These are phyloP conservation scores for Pecten maximus DNA, from an alignment of 2,888 invertebrate species.

Conservation along the genomic window DNA sequence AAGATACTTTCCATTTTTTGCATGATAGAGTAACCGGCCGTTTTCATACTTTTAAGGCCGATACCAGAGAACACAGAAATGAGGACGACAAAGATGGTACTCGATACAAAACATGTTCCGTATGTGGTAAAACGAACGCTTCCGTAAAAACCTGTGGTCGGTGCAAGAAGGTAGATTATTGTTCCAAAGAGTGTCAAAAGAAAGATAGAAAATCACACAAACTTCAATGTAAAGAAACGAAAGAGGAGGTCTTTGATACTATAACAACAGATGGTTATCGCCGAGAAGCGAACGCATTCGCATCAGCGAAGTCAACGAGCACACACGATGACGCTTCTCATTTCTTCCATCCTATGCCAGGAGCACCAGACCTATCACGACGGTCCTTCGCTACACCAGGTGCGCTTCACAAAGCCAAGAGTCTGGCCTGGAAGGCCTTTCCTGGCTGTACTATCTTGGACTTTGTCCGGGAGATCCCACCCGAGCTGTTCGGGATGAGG, in stretches of 20 bases:
- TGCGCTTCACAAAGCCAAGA: not conserved
- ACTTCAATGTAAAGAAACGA: not conserved
- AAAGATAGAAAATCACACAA: not conserved
- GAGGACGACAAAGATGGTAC: not conserved
- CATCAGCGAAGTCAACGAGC: not conserved
- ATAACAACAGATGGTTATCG: not conserved
- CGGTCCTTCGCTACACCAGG: not conserved
- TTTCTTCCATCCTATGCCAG: not conserved
- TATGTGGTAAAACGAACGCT: not conserved
- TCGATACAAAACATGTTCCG: not conserved
- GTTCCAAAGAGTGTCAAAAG: not conserved
- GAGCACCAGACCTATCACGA: not conserved
- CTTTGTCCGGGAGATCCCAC: constrained; percentile 37
- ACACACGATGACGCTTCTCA: not conserved
- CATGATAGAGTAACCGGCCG: not conserved
- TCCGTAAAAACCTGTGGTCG: not conserved
- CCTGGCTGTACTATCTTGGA: constrained; percentile 40
- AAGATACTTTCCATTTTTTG: not conserved
- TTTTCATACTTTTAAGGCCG: not conserved
- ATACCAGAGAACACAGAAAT: not conserved
- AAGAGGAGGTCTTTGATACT: not conserved
- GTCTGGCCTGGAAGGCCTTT: not conserved
- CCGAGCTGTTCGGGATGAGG: constrained; percentile 27
- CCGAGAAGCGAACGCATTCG: not conserved
- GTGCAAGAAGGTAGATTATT: not conserved